Evolutionary conservation across 2,797 vertebrate genomes (phyloP), one percentile per base, ranked within the genome.

Genomic region (Geotrypetes seraphini): DNA sequence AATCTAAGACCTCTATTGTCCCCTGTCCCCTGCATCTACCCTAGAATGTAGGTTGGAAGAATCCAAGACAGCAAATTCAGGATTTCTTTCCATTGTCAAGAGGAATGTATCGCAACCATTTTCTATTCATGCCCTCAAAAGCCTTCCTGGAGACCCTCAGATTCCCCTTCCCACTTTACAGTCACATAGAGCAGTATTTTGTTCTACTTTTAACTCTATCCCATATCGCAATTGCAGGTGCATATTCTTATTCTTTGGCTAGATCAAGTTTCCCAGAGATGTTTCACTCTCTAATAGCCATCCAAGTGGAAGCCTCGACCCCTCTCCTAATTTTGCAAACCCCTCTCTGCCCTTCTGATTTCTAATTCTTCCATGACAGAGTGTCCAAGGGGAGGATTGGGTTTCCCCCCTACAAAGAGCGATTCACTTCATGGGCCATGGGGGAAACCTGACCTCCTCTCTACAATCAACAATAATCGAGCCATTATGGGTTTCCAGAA

Each of bases 341-440:
- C 43, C 51, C 53, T 63, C 61, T 72, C 68, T 66, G 57, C 63
- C 57, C 55, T 71, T 65, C 73, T 53, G 67, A 58, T 66, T 71
- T 67, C 69, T 28, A 65, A 47, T 59, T 67, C 61, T 69, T 60
- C 56, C 50, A 33, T 55, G 66, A 69, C 59, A 63, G 52, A 64
- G 25, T 43, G 47, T 56, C 59, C 65, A 30, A 32, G 28, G 80
- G 85, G 77, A 85, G 84, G 87, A 88, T 90, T 87, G 83, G 77
- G 75, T 90, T 94, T 91, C 91, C 78, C 63, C 73, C 64, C 77
- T 85, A 91, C 87, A 91, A 93, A 92, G 84, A 72, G 60, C 76
- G 81, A 86, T 85, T 90, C 82, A 89, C 78, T 84, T 50, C 71
- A 65, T 50, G 68, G 70, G 78, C 69, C 81, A 69, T 47, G 71